Evolutionary conservation across 1,140 invertebrate genomes (phyloP).

Genomic region (Zaprionus lachaisei): DNA sequence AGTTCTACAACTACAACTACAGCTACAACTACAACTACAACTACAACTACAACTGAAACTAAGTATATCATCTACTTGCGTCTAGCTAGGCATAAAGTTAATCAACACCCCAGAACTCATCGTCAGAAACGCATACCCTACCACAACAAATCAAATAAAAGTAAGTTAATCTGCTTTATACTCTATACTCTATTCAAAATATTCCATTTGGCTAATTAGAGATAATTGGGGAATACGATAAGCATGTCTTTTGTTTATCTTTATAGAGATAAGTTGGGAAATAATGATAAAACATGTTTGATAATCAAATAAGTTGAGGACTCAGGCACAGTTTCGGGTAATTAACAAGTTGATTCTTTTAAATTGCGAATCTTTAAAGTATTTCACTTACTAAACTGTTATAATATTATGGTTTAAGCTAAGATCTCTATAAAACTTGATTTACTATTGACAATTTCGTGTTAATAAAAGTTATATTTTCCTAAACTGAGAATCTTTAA

Average conservation of each 20-base stretch:
- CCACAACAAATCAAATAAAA: constrained; percentile 51
- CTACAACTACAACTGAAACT: constrained; percentile 27
- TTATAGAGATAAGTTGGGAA: not conserved
- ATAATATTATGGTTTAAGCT: no score
- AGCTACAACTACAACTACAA: constrained; percentile 41
- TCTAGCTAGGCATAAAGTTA: constrained; percentile 44
- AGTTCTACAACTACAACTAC: constrained; percentile 54
- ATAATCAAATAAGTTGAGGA: not conserved
- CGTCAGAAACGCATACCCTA: constrained; percentile 36
- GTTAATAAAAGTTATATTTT: no score
- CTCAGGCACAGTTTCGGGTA: not conserved
- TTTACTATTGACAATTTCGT: no score
- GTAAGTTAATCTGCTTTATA: constrained; percentile 49
- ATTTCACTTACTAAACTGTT: no score
- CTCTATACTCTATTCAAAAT: not conserved
- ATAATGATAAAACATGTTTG: not conserved
- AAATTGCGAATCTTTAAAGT: no score
- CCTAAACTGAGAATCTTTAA: no score
- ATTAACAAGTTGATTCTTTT: not conserved
- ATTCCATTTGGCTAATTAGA: not conserved
- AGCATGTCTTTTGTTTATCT: not conserved
- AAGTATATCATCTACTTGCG: constrained; percentile 39
- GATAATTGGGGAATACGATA: not conserved
- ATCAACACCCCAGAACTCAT: constrained; percentile 9
- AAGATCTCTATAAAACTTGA: no score